Percentiles rank a stretch among this genome's conserved stretches.
These are phyloP conservation scores for Archocentrus centrarchus DNA, from an alignment of 2,113 vertebrate species.

Conservation along the genomic window DNA sequence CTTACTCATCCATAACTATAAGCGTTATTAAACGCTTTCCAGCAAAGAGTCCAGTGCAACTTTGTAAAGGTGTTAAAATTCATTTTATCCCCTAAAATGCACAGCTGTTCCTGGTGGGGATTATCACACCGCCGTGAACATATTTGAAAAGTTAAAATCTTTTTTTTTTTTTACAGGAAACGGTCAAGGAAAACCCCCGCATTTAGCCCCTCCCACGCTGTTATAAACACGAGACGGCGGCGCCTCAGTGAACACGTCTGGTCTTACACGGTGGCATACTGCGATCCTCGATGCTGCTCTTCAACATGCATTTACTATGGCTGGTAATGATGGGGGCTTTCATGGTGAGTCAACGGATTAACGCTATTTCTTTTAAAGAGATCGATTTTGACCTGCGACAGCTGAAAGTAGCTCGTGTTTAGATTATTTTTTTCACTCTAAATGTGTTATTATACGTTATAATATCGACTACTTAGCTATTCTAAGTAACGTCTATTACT, in stretches of 20 bases:
- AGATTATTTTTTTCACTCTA: too few species aligned
- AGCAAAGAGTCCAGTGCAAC: too few species aligned
- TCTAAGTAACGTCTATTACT: neutral
- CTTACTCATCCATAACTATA: too few species aligned
- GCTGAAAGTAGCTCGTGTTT: neutral
- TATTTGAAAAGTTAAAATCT: neutral
- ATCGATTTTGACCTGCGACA: neutral
- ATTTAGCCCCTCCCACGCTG: accelerated
- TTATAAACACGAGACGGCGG: neutral
- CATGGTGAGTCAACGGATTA: conserved; percentile 13
- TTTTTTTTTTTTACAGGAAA: conserved; percentile 17
- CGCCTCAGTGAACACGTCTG: neutral
- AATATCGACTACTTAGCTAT: accelerated
- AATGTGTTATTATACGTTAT: neutral
- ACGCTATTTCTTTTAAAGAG: neutral
- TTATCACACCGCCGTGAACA: neutral
- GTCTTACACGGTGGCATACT: accelerated
- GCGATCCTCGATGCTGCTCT: neutral
- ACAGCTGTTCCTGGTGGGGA: neutral
- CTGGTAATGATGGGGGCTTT: neutral
- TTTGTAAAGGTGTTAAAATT: too few species aligned
- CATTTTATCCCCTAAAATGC: neutral
- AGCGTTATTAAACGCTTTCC: too few species aligned
- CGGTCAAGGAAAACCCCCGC: conserved; percentile 19
- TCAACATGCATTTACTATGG: neutral